Percentiles rank a stretch among this genome's conserved stretches.
Evolutionary conservation across 2,797 vertebrate genomes (phyloP).

Genomic region (Coracias cyanogaster): DNA sequence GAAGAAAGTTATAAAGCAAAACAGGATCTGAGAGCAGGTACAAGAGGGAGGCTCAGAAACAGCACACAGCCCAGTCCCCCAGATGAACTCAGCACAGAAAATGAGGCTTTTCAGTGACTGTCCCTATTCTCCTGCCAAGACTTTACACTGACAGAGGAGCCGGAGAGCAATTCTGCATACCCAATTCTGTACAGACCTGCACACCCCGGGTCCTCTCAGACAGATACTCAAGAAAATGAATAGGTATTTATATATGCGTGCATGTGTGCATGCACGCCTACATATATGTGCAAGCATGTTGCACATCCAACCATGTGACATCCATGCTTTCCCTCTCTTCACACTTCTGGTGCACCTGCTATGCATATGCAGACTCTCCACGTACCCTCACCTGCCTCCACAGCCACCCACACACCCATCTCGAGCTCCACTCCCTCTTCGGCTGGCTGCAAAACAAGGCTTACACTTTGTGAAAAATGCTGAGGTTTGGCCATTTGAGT

Average conservation of each 20-base stretch:
- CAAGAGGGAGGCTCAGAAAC: neutral
- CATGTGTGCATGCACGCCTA: neutral
- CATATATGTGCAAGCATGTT: accelerated
- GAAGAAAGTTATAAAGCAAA: neutral
- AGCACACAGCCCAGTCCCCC: neutral
- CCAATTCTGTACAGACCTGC: neutral
- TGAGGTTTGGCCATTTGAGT: constrained; percentile 15
- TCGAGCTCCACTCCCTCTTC: neutral
- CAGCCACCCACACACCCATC: neutral
- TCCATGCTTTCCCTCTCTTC: neutral
- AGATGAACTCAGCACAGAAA: neutral
- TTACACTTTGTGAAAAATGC: neutral
- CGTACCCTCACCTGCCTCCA: neutral
- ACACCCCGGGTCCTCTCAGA: neutral
- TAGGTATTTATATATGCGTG: neutral
- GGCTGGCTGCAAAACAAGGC: neutral
- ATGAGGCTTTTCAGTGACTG: constrained; percentile 34
- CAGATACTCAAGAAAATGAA: neutral
- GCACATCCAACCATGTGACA: accelerated
- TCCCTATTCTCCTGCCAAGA: constrained; percentile 12
- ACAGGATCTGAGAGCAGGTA: constrained; percentile 14
- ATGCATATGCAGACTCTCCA: neutral
- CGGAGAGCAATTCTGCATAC: neutral
- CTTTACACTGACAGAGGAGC: neutral
- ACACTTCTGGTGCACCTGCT: constrained; percentile 38